These are phyloP conservation scores for Corvus cornix DNA, from an alignment of 2,113 vertebrate species.

Conservation along the genomic window DNA sequence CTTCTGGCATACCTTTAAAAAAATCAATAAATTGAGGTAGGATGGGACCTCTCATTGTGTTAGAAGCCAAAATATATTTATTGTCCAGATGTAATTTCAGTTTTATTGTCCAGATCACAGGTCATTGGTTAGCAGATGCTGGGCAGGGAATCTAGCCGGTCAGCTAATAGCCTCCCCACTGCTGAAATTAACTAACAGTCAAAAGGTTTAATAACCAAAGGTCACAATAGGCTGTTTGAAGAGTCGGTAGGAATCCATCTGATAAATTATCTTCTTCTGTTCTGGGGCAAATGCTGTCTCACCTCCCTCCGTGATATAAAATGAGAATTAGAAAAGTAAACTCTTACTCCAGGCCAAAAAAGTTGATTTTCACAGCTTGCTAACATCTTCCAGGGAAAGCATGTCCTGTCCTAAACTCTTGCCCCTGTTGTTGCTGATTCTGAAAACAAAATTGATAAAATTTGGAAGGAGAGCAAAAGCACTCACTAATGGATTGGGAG, in stretches of 20 bases:
- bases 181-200: slow-evolving; percentile 80
- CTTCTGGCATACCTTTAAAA: slow-evolving; percentile 48
- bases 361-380: slow-evolving; percentile 41
- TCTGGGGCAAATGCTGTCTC: slow-evolving; percentile 27
- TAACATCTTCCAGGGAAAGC: neutral
- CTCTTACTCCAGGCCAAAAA: slow-evolving; percentile 28
- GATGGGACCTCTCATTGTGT: slow-evolving; percentile 33
- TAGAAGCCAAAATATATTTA: slow-evolving; percentile 71
- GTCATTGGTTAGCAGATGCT: slow-evolving; percentile 74
- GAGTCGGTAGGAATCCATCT: slow-evolving; percentile 70
- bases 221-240: slow-evolving; percentile 67
- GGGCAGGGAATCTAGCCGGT: slow-evolving; percentile 70
- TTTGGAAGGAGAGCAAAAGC: neutral
- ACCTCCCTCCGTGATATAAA: slow-evolving; percentile 47
- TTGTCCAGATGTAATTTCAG: slow-evolving; percentile 72
- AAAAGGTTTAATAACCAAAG: slow-evolving; percentile 76
- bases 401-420: neutral
- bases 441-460: neutral
- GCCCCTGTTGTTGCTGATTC: neutral
- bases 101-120: slow-evolving; percentile 75
- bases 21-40: neutral
- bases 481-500: neutral
- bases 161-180: slow-evolving; percentile 78
- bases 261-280: slow-evolving; percentile 70
- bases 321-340: slow-evolving; percentile 48